Percentiles rank a stretch among this genome's conserved stretches.
Evolutionary conservation across 1,140 invertebrate genomes (phyloP).

Genomic region (Polyergus mexicanus): DNA sequence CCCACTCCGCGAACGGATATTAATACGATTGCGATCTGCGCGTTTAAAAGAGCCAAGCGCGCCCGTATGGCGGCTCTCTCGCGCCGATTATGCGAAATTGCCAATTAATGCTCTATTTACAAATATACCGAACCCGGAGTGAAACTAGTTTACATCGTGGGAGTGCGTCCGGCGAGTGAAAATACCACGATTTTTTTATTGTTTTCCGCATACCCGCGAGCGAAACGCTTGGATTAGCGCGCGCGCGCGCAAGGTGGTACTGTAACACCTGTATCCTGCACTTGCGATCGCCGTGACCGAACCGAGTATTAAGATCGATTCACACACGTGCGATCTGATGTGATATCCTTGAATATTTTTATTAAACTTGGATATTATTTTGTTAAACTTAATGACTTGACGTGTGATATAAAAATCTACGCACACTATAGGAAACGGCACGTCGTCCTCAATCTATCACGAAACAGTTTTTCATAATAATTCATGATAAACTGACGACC

Average conservation of each 20-base stretch:
- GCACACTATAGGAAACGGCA: too few species aligned
- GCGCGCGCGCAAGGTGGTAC: constrained; percentile 43
- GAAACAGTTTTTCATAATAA: too few species aligned
- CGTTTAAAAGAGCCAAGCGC: constrained; percentile 34
- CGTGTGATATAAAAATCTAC: too few species aligned
- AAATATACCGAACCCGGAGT: constrained; percentile 47
- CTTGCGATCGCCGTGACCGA: constrained; percentile 42
- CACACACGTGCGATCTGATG: constrained; percentile 25
- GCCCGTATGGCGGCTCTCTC: constrained; percentile 19
- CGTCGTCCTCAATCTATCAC: too few species aligned
- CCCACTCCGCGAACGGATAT: constrained; percentile 2
- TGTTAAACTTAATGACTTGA: too few species aligned
- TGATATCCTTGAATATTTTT: not conserved
- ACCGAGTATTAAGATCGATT: constrained; percentile 53
- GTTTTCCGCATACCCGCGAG: constrained; percentile 46
- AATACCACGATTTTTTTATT: constrained; percentile 62
- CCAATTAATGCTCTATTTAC: constrained; percentile 45
- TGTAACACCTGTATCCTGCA: constrained; percentile 61
- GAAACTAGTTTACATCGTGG: constrained; percentile 62
- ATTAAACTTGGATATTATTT: not conserved
- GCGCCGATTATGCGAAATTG: constrained; percentile 14
- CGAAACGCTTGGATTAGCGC: not conserved
- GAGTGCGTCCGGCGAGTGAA: constrained; percentile 59
- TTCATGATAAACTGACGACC: too few species aligned
- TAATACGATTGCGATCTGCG: constrained; percentile 20